phyloP scores from a whole-genome alignment of 2,888 invertebrate species.

The Malthinus flaveolus region DNA sequence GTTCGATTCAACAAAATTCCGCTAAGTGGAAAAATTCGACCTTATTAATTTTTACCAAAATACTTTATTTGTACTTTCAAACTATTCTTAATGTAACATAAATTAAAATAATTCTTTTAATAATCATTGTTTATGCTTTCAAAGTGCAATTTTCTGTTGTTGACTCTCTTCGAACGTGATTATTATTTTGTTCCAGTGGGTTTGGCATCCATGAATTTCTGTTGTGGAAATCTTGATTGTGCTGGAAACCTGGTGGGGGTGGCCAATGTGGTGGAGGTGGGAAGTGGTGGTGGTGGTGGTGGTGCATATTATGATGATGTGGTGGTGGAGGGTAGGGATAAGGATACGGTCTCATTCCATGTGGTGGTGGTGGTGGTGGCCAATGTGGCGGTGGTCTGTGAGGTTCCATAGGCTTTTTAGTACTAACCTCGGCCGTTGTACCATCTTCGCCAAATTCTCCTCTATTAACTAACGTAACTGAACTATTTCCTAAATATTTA shows the following conservation, averaged over 20 bases:
- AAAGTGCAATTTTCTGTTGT: not conserved
- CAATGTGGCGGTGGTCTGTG: not conserved
- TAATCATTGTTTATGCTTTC: not conserved
- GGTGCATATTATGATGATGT: not conserved
- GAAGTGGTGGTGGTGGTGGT: not conserved
- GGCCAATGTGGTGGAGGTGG: not conserved
- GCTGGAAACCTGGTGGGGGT: slow-evolving; percentile 15
- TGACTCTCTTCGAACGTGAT: not conserved
- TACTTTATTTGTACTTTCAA: not conserved
- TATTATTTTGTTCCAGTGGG: slow-evolving; percentile 3
- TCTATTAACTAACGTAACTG: slow-evolving; percentile 18
- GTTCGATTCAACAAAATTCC: slow-evolving; percentile 18
- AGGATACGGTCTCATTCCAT: not conserved
- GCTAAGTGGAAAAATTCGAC: not conserved
- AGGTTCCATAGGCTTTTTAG: not conserved
- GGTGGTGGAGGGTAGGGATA: not conserved
- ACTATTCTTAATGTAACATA: not conserved
- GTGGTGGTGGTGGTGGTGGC: not conserved
- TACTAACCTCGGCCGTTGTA: not conserved
- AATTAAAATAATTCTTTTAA: not conserved
- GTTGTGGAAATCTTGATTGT: slow-evolving; percentile 29
- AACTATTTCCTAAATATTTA: slow-evolving; percentile 39
- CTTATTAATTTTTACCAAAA: too few species aligned
- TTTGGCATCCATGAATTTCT: slow-evolving; percentile 31
- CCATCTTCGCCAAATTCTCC: not conserved